Base-by-base conservation (phyloP, 2,888 invertebrate species). In the Rhamnusium bicolor region DNA sequence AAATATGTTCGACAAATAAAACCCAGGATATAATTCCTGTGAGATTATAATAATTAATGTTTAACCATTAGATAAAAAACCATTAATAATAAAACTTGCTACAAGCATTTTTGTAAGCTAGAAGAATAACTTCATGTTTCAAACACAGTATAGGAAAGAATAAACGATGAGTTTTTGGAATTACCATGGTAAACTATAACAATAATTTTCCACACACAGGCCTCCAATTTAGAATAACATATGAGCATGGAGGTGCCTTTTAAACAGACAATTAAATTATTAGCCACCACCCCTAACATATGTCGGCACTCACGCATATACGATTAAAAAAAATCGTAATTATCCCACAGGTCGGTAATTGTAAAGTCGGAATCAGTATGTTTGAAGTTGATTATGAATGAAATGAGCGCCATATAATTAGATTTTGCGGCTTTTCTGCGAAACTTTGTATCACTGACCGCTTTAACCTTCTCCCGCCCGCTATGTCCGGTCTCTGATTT, bases 391-490 rank as follows among this genome's bases (percentile, higher is more conserved):
- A 83, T 83, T 82, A 83, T 78, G 78, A 78, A 78, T 78, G 83
- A 84, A 84, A 81, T 79, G 83, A 83, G 83, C 84, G 84, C 84
- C 84, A 84, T 84, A 83, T 85, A 85, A 85, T 85, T 85, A 84
- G 82, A 84, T 84, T 85, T 84, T 84, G 85, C 84, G 84, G 85
- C 83, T 77, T 82, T 85, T 85, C 85, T 84, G 73, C 83, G 85
- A 85, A 82, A 84, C 81, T 82, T 84, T 84, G 84, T 85, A 85
- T 83, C 84, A 85, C 82, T 85, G 84, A 85, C 85, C 85, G 85
- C 80, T 84, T 72, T 85, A 85, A 85, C 85, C 85, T 85, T 85
- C 84, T 77, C 76, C 80, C 84, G 84, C 83, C 84, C 82, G 84
- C 83, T 81, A 83, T 83, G 83, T 83, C 83, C 83, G 83, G 83